Conservation (phyloP, 2,797 vertebrate genomes). For the Bradypodion pumilum region DNA sequence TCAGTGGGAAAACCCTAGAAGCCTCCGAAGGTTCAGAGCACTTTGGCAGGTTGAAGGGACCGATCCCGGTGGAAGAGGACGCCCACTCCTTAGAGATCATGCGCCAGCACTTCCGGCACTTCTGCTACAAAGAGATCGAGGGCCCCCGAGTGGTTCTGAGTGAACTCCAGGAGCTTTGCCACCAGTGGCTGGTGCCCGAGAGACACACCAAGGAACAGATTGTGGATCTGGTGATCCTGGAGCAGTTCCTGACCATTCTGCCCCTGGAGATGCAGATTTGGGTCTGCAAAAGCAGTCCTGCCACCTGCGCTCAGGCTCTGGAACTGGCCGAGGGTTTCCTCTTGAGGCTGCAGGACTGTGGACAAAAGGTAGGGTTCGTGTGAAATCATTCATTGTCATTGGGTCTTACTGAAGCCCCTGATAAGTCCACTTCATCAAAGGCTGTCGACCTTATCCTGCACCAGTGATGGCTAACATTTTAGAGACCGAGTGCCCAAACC, state of each 20-base stretch:
- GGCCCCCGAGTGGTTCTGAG: background rate
- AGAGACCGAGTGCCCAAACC: too few species aligned
- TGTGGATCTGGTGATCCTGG: slow-evolving; percentile 18
- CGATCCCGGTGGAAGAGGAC: background rate
- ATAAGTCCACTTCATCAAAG: too few species aligned
- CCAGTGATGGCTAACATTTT: too few species aligned
- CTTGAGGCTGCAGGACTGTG: background rate
- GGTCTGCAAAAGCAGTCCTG: background rate
- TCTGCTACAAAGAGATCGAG: slow-evolving; percentile 18
- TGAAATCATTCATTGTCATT: background rate
- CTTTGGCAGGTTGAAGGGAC: background rate
- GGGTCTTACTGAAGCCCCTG: too few species aligned
- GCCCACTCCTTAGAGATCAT: background rate
- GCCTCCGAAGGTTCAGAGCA: background rate
- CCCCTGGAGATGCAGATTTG: slow-evolving; percentile 8
- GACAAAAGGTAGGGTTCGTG: slow-evolving; percentile 1
- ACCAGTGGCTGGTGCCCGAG: slow-evolving; percentile 20
- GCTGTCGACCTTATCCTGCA: too few species aligned
- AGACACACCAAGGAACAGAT: slow-evolving; percentile 26
- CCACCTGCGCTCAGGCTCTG: slow-evolving; percentile 8
- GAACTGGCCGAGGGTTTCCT: background rate
- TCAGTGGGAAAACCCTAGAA: background rate
- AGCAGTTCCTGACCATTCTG: slow-evolving; percentile 28
- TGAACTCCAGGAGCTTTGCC: background rate
- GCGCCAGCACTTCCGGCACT: slow-evolving; percentile 14